Conservation (phyloP, 2,797 vertebrate species). For the Gadopsis marmoratus region DNA sequence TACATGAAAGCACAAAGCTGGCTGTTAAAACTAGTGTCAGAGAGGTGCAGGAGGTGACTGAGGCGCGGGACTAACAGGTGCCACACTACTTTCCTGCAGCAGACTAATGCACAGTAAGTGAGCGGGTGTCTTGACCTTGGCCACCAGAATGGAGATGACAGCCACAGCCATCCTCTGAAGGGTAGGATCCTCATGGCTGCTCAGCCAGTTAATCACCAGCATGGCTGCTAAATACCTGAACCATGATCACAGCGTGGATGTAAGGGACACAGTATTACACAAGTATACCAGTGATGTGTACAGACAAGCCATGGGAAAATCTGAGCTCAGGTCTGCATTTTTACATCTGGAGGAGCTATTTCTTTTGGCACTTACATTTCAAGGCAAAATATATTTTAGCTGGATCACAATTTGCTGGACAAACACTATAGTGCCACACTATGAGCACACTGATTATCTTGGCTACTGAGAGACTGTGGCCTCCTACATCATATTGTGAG, state of each 20-base stretch:
- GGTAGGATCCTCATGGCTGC: slow-evolving; percentile 91
- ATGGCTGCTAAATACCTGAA: slow-evolving; percentile 93
- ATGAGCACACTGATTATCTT: slow-evolving; percentile 34
- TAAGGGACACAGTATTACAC: slow-evolving; percentile 38
- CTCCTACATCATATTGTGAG: slow-evolving; percentile 6
- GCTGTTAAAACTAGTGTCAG: slow-evolving; percentile 20
- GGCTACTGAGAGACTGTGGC: slow-evolving; percentile 10
- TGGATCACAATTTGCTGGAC: slow-evolving; percentile 51
- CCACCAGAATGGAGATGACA: slow-evolving; percentile 93
- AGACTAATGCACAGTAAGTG: slow-evolving; percentile 46
- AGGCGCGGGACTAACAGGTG: slow-evolving; percentile 46
- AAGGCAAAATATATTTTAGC: slow-evolving; percentile 38
- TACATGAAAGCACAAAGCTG: slow-evolving; percentile 26
- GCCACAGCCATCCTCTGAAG: slow-evolving; percentile 96
- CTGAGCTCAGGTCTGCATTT: slow-evolving; percentile 19
- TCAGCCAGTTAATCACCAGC: slow-evolving; percentile 95
- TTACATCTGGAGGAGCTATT: slow-evolving; percentile 51
- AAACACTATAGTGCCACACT: slow-evolving; percentile 35
- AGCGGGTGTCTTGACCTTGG: slow-evolving; percentile 87
- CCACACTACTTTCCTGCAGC: slow-evolving; percentile 23
- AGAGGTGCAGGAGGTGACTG: slow-evolving; percentile 12
- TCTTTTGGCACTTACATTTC: slow-evolving; percentile 48
- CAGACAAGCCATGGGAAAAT: slow-evolving; percentile 27
- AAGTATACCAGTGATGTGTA: slow-evolving; percentile 32
- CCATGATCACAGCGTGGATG: slow-evolving; percentile 36